Percentiles rank a stretch among this genome's conserved stretches.
Conservation (phyloP, 2,888 invertebrate species). For the Baccha elongata region DNA sequence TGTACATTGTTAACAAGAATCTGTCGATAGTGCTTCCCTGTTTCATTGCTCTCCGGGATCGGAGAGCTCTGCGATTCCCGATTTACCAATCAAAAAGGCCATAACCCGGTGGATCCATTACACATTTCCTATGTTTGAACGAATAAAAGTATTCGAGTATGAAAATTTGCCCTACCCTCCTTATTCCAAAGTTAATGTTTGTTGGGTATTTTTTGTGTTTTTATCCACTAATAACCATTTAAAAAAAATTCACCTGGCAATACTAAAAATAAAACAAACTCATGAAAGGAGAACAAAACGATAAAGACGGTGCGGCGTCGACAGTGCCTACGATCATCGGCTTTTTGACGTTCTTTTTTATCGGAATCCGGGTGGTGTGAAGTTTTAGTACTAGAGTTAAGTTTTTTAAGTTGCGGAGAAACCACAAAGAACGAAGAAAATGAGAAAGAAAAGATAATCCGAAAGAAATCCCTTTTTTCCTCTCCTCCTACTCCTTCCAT, state of each 20-base stretch:
- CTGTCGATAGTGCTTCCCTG: too few species aligned
- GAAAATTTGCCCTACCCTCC: too few species aligned
- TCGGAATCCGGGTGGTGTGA: slow-evolving; percentile 64
- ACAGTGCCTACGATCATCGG: slow-evolving; percentile 65
- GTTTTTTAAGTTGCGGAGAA: slow-evolving; percentile 36
- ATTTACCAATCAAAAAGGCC: too few species aligned
- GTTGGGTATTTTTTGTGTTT: too few species aligned
- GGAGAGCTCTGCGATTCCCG: too few species aligned
- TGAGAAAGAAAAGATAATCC: slow-evolving; percentile 9
- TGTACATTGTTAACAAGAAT: too few species aligned
- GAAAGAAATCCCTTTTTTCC: slow-evolving; percentile 32
- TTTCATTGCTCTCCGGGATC: too few species aligned
- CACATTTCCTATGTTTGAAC: too few species aligned
- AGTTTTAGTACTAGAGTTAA: slow-evolving; percentile 14
- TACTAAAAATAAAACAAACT: slow-evolving; percentile 32
- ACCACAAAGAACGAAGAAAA: slow-evolving; percentile 61
- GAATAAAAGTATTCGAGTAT: too few species aligned
- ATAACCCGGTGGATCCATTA: too few species aligned
- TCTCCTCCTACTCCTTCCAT: not conserved
- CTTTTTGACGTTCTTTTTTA: slow-evolving; percentile 72
- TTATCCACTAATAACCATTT: too few species aligned
- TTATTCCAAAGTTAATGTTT: too few species aligned
- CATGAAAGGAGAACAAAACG: slow-evolving; percentile 21
- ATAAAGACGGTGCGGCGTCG: slow-evolving; percentile 27
- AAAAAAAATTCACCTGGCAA: slow-evolving; percentile 57